Percentiles rank a stretch among this genome's conserved stretches.
Evolutionary conservation across 2,888 invertebrate genomes (phyloP).

Genomic region (Tinea trinotella): DNA sequence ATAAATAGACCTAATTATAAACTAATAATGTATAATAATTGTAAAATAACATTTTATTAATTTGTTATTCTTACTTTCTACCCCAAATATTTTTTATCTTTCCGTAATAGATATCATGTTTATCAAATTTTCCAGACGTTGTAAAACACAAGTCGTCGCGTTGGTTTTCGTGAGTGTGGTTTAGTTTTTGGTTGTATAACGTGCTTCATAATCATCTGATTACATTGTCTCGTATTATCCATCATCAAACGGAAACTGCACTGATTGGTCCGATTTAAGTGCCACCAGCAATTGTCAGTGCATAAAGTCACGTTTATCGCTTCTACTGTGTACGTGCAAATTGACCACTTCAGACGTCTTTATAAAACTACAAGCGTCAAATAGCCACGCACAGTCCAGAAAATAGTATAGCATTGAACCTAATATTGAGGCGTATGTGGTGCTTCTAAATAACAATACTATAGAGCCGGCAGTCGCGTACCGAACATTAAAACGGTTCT

Average conservation of each 20-base stretch:
- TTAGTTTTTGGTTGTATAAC: neutral
- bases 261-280: constrained; percentile 6
- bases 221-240: constrained; percentile 3
- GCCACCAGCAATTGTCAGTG: constrained; percentile 1
- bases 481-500: neutral
- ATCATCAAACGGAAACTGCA: constrained; percentile 8
- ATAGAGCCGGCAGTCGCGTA: neutral
- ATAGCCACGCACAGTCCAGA: neutral
- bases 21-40: no score
- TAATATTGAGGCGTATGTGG: neutral
- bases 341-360: constrained; percentile 3
- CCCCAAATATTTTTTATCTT: no score
- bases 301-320: constrained; percentile 6
- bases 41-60: no score
- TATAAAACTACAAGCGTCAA: neutral
- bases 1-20: no score
- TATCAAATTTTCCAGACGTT: no score
- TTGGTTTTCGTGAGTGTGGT: no score
- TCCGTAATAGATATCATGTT: no score
- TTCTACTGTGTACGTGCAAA: constrained; percentile 2
- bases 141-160: no score
- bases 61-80: no score
- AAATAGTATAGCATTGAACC: neutral
- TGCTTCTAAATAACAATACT: neutral
- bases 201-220: neutral